Evolutionary conservation across 2,797 vertebrate species (phyloP), one percentile per base, ranked within the genome.

Genomic region (Buceros bicornis): DNA sequence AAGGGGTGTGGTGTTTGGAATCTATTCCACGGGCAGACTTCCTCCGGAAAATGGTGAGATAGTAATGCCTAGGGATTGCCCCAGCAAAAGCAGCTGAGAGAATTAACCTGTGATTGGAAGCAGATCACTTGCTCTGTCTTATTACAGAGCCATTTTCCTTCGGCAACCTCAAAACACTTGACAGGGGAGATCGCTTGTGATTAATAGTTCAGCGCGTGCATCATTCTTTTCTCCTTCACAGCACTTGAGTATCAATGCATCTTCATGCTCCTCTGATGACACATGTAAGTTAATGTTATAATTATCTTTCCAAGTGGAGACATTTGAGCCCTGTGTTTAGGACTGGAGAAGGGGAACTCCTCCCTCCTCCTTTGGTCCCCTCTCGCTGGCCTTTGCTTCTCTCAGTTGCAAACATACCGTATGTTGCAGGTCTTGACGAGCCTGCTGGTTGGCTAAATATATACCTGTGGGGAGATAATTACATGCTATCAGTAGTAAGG

Each of bases 381-480:
- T 77, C 67, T 54, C 60, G 24, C 58, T 70, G 94, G 48, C 82
- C 93, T 92, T 92, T 77, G 64, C 81, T 95, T 81, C 40, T 60
- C 29, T 79, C 78, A 85, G 56, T 71, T 96, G 72, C 71, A 74
- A 48, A 89, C 89, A 37, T 45, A 67, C 16, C 54, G 85, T 67
- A 26, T 95, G 96, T 82, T 89, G 90, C 78, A 89, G 74, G 82
- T 89, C 87, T 93, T 89, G 93, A 92, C 95, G 89, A 92, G 79
- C 53, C 84, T 92, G 42, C 87, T 91, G 82, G 84, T 93, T 94
- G 87, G 81, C 91, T 97, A 96, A 96, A 96, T 93, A 93, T 94
- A 89, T 91, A 94, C 95, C 94, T 96, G 95, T 90, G 95, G 94
- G 94, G 96, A 94, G 82, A 82, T 96, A 96, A 97, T 97, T 96